Conservation (phyloP, 2,797 vertebrate genomes). For the Hybognathus amarus region DNA sequence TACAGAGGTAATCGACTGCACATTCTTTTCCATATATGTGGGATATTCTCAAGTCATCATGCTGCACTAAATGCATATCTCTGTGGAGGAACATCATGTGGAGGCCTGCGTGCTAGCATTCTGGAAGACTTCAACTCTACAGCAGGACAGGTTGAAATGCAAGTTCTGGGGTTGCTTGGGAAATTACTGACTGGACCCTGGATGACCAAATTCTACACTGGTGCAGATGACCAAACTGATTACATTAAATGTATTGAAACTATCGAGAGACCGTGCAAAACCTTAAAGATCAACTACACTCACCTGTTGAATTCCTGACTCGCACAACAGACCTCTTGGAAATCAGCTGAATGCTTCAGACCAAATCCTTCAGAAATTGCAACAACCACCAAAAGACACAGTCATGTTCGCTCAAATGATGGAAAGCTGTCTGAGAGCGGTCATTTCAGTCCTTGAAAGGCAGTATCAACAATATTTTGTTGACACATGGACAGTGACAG, state of each 20-base stretch:
- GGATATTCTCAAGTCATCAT: conserved; percentile 3
- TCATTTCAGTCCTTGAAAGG: background rate
- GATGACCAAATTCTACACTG: conserved; percentile 17
- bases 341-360: background rate
- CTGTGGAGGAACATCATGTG: conserved; percentile 28
- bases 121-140: background rate
- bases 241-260: background rate
- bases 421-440: background rate
- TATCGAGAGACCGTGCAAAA: conserved; percentile 1
- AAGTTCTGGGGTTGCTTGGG: background rate
- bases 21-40: conserved; percentile 26
- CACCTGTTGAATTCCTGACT: background rate
- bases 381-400: background rate
- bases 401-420: conserved; percentile 19
- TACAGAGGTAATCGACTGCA: conserved; percentile 17
- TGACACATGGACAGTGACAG: background rate
- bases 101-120: conserved; percentile 5
- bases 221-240: conserved; percentile 13
- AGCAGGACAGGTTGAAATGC: conserved; percentile 17
- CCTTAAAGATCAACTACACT: conserved; percentile 19
- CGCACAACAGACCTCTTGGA: conserved; percentile 24
- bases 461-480: background rate
- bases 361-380: conserved; percentile 16
- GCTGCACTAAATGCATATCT: conserved; percentile 8
- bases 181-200: conserved; percentile 16